Conservation (phyloP, 2,888 invertebrate genomes). For the Chorisops tibialis region DNA sequence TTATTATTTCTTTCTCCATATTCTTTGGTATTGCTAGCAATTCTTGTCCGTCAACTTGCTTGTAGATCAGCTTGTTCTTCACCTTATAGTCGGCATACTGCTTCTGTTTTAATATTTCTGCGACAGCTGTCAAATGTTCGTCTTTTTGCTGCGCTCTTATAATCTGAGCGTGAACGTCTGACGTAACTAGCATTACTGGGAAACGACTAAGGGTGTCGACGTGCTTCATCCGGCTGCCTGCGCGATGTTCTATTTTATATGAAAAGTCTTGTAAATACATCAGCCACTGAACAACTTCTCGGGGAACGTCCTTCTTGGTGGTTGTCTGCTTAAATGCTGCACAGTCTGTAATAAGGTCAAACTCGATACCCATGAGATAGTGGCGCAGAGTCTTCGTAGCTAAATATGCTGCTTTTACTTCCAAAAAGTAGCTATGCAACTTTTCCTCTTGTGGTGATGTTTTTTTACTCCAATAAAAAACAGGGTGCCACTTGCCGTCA, state of each 20-base stretch:
- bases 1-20: constrained; percentile 30
- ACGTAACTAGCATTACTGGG: no score
- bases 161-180: no score
- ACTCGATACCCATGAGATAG: no score
- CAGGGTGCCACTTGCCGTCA: no score
- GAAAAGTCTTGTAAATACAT: no score
- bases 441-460: no score
- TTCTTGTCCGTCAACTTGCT: constrained; percentile 23
- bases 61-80: not conserved
- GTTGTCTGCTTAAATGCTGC: constrained; percentile 38
- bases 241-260: no score
- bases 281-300: constrained; percentile 40
- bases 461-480: no score
- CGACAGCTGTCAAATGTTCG: constrained; percentile 25
- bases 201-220: no score
- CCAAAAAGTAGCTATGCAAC: not conserved
- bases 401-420: constrained; percentile 30
- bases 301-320: constrained; percentile 38
- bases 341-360: constrained; percentile 39
- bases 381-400: no score
- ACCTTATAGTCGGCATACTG: constrained; percentile 26
- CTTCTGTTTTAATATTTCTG: constrained; percentile 18
- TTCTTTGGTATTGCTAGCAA: constrained; percentile 27
- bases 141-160: constrained; percentile 31
- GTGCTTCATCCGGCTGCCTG: no score